Conservation (phyloP, 2,797 vertebrate species). For the Hypotaenidia philippensis region DNA sequence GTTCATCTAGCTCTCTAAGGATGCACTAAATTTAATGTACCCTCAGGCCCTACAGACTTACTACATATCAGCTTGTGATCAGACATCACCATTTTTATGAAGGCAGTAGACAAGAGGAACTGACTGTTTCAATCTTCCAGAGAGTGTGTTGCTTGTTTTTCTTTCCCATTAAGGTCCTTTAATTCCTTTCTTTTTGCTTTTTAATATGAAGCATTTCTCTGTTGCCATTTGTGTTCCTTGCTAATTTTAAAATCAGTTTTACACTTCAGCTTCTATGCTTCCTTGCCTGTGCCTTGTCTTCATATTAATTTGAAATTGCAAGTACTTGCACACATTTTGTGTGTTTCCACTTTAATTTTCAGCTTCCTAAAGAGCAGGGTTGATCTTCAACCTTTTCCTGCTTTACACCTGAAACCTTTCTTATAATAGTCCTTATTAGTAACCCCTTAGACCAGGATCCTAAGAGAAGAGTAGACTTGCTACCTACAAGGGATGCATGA, state of each 20-base stretch:
- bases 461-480: background rate
- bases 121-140: background rate
- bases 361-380: background rate
- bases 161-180: background rate
- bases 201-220: background rate
- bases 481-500: background rate
- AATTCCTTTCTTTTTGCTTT: background rate
- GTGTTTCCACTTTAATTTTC: background rate
- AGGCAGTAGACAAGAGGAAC: background rate
- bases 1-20: background rate
- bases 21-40: background rate
- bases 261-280: background rate
- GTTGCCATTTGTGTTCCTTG: background rate
- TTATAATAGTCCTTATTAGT: background rate
- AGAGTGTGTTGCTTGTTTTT: background rate
- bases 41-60: background rate
- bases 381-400: background rate
- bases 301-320: background rate
- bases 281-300: background rate
- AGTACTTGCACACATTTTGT: background rate
- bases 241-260: background rate
- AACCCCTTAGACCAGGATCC: background rate
- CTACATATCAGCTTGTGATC: background rate
- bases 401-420: background rate
- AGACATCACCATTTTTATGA: background rate